Evolutionary conservation across 2,113 vertebrate species (phyloP).

Genomic region (Talpa occidentalis): DNA sequence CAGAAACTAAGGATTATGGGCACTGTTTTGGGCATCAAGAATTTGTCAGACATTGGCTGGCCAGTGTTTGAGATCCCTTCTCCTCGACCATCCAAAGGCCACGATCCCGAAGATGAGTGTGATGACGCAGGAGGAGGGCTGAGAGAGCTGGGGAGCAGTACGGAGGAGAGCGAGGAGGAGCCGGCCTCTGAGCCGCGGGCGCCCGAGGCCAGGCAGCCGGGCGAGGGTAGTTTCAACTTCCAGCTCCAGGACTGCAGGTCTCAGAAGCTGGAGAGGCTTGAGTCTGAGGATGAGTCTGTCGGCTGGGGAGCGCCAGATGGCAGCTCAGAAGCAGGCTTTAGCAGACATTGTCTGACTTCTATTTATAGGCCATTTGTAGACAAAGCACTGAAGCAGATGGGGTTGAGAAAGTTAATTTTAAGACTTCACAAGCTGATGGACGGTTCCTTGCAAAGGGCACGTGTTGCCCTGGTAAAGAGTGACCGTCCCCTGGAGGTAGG

Average conservation of each 20-base stretch:
- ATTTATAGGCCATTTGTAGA: constrained; percentile 99
- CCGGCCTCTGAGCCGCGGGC: constrained; percentile 67
- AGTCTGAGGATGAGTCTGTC: constrained; percentile 91
- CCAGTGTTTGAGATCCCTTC: constrained; percentile 99
- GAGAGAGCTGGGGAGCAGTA: constrained; percentile 89
- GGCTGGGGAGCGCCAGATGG: constrained; percentile 85
- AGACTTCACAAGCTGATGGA: constrained; percentile 99
- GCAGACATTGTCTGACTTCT: constrained; percentile 92
- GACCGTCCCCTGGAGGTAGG: constrained; percentile 93
- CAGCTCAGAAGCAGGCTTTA: constrained; percentile 82
- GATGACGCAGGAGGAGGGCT: constrained; percentile 86
- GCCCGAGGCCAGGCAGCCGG: constrained; percentile 73
- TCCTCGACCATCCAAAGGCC: constrained; percentile 91
- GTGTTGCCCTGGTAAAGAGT: constrained; percentile 92
- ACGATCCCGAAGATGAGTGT: constrained; percentile 88
- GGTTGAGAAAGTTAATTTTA: constrained; percentile 96
- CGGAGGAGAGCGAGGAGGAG: constrained; percentile 92
- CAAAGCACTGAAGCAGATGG: constrained; percentile 99
- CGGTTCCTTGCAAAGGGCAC: constrained; percentile 96
- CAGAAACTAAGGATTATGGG: constrained; percentile 99
- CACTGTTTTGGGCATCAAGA: constrained; percentile 96
- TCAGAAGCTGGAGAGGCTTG: constrained; percentile 88
- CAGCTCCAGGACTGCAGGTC: constrained; percentile 82
- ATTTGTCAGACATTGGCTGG: constrained; percentile 97
- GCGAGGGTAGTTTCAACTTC: constrained; percentile 79